Conservation (phyloP, 2,888 invertebrate genomes). For the Cheilosia grossa region DNA sequence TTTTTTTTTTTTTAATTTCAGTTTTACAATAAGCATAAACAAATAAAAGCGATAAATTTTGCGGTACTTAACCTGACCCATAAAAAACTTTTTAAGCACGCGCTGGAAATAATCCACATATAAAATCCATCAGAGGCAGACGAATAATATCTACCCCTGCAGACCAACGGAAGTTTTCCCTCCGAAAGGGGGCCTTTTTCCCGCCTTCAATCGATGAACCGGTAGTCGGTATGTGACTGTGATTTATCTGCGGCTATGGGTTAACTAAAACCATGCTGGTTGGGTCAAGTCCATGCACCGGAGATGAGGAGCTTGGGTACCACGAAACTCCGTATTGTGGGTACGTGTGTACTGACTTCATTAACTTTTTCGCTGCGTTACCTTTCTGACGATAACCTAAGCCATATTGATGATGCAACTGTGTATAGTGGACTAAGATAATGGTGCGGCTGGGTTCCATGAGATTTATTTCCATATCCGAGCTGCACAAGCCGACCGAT, state of each 20-base stretch:
- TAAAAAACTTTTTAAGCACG: too few relatives aligned
- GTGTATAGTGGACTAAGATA: background rate
- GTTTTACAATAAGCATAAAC: too few relatives aligned
- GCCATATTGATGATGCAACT: background rate
- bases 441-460: background rate
- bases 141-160: background rate
- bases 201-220: background rate
- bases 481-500: background rate
- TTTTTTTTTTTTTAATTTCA: too few relatives aligned
- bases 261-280: background rate
- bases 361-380: background rate
- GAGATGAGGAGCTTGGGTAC: background rate
- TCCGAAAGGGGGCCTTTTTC: background rate
- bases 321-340: background rate
- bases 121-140: background rate
- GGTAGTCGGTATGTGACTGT: background rate
- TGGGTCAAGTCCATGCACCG: background rate
- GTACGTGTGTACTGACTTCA: background rate
- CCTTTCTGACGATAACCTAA: background rate
- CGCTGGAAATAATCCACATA: background rate
- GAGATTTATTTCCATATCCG: conserved; percentile 4
- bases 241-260: background rate
- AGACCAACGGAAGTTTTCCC: background rate
- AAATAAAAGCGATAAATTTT: too few relatives aligned
- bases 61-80: too few relatives aligned